Base-by-base conservation (phyloP, 2,113 vertebrate species). In the Brachypteracias leptosomus region DNA sequence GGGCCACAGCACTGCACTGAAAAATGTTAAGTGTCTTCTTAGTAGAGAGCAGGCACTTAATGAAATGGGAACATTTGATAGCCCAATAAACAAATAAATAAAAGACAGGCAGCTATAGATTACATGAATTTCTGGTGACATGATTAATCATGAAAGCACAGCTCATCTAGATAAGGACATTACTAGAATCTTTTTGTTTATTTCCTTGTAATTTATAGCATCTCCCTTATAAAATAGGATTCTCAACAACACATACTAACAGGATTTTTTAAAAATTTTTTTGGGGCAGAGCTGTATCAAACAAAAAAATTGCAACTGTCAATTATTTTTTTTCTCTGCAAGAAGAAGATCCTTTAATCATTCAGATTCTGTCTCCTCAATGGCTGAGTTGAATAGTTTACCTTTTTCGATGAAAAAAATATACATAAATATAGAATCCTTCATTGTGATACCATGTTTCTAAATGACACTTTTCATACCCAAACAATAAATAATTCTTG, bases 81-180 rank as follows among this genome's bases (percentile, higher is more conserved):
- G 65, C 22, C 76, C 61, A 84, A 47, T 44, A 92, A 61, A 90
- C 59, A 92, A 81, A 90, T 78, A 92, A 90, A 89, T 92, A 92
- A 85, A 68, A 93, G 68, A 85, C 61, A 80, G 52, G 28, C 79
- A 90, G 59, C 68, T 90, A 80, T 13, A 81, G 76, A 90, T 88
- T 77, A 86, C 76, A 55, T 35, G 38, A 44, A 33, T 86, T 96
- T 90, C 72, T 55, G 29, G 80, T 78, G 76, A 78, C 29, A 25
- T 33, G 65, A 92, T 92, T 93, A 61, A 89, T 81, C 57, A n/a
- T 15, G 26, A 77, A 17, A 67, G 51, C 51, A 77, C 63, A 76
- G 51, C 59, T 95, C 61, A 90, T 86, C 80, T 78, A 68, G 77
- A 61, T 89, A 85, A 89, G 65, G 70, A 72, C 54, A 40, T 68